These are phyloP conservation scores for Salticus scenicus DNA, from an alignment of 2,888 invertebrate species.

Conservation along the genomic window DNA sequence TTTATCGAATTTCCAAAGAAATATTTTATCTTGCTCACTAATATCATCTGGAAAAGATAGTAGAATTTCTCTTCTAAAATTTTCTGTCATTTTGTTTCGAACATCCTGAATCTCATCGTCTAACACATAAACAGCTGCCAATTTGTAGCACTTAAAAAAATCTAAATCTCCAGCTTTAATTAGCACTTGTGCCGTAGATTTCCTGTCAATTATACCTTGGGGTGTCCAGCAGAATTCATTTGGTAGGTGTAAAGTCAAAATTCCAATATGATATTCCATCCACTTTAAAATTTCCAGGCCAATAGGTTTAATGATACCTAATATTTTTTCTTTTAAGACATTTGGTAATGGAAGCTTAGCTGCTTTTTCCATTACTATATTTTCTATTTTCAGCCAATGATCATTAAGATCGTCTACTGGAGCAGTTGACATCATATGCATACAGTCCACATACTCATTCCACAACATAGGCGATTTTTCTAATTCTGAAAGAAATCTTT, in stretches of 20 bases:
- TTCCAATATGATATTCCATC: conserved; percentile 15
- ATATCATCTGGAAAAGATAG: conserved; percentile 28
- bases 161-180: conserved; percentile 15
- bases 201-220: conserved; percentile 13
- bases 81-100: conserved; percentile 37
- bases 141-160: conserved; percentile 12
- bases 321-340: conserved; percentile 1
- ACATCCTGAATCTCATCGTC: conserved; percentile 32
- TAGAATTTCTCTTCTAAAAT: conserved; percentile 29
- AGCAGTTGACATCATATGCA: no score
- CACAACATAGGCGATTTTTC: no score
- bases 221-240: conserved; percentile 18
- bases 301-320: conserved; percentile 13
- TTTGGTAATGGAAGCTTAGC: conserved; percentile 2
- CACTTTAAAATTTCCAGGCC: conserved; percentile 19
- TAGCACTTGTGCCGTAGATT: conserved; percentile 14
- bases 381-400: conserved; percentile 9
- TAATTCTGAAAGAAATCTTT: neutral
- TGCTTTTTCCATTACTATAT: conserved; percentile 5
- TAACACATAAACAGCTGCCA: conserved; percentile 33
- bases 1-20: conserved; percentile 57
- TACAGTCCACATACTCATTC: no score
- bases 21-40: conserved; percentile 33
- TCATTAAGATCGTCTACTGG: no score
- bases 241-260: neutral